These are phyloP conservation scores for Dendroctonus valens DNA, from an alignment of 1,140 invertebrate genomes.

Conservation along the genomic window DNA sequence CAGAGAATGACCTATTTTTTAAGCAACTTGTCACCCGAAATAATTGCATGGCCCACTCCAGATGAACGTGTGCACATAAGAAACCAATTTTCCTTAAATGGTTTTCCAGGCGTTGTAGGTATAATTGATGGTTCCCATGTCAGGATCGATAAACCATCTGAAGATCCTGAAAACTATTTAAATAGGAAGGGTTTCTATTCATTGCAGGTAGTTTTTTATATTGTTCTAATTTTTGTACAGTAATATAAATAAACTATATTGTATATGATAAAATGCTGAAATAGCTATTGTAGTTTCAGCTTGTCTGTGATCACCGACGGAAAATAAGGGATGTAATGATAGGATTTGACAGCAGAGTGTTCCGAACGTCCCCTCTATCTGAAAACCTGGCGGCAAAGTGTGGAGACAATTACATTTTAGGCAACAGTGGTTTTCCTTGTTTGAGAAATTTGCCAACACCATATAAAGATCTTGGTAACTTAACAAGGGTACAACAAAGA, in stretches of 20 bases:
- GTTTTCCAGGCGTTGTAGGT: conserved; percentile 41
- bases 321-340: conserved; percentile 39
- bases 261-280: conserved; percentile 4
- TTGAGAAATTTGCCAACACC: conserved; percentile 31
- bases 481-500: conserved; percentile 22
- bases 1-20: conserved; percentile 39
- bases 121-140: conserved; percentile 43
- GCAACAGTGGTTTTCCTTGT: conserved; percentile 39
- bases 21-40: conserved; percentile 32
- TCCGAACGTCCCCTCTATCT: conserved; percentile 31
- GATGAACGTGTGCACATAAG: conserved; percentile 38
- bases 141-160: conserved; percentile 36
- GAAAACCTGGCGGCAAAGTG: conserved; percentile 33
- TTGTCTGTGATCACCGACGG: conserved; percentile 35
- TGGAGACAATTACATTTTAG: conserved; percentile 31
- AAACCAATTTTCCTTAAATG: conserved; percentile 35
- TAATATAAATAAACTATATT: conserved; percentile 3
- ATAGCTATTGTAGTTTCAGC: conserved; percentile 12
- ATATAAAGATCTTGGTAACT: conserved; percentile 30
- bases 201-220: conserved; percentile 33
- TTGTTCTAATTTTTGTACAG: neutral
- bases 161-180: conserved; percentile 39
- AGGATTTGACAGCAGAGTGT: conserved; percentile 38
- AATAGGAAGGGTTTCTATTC: conserved; percentile 40
- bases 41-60: conserved; percentile 40